Conservation (phyloP, 2,797 vertebrate genomes). For the Neopelma chrysocephalum region DNA sequence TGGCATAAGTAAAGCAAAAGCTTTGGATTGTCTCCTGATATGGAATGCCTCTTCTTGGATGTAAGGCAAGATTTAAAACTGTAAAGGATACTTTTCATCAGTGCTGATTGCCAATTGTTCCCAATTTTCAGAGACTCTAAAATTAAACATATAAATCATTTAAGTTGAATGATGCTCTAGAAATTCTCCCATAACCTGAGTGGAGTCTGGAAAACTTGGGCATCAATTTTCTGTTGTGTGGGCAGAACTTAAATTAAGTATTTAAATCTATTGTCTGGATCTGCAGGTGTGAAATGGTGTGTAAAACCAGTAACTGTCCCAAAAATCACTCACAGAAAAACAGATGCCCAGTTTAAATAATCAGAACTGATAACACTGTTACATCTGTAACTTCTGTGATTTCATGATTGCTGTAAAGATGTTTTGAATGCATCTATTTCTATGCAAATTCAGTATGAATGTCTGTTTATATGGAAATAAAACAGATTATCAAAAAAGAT, state of each 20-base stretch:
- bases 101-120: neutral
- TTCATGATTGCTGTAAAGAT: conserved; percentile 37
- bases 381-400: conserved; percentile 56
- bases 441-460: conserved; percentile 40
- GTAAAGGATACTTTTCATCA: neutral
- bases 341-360: conserved; percentile 42
- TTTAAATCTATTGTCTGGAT: neutral
- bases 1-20: neutral
- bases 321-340: conserved; percentile 18
- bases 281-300: neutral
- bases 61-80: neutral
- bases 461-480: conserved; percentile 55
- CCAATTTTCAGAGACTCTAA: neutral
- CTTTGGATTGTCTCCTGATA: neutral
- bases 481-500: neutral
- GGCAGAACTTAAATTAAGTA: neutral
- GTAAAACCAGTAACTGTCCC: conserved; percentile 15
- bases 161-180: neutral
- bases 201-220: neutral
- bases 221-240: neutral
- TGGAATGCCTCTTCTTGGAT: neutral
- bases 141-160: neutral
- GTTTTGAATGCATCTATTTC: conserved; percentile 19
- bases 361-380: conserved; percentile 34
- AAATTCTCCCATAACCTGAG: neutral